A percentile compares a stretch with the other conserved stretches of the same genome.
Conservation (phyloP, 2,888 invertebrate genomes). For the Corbicula japonica region DNA sequence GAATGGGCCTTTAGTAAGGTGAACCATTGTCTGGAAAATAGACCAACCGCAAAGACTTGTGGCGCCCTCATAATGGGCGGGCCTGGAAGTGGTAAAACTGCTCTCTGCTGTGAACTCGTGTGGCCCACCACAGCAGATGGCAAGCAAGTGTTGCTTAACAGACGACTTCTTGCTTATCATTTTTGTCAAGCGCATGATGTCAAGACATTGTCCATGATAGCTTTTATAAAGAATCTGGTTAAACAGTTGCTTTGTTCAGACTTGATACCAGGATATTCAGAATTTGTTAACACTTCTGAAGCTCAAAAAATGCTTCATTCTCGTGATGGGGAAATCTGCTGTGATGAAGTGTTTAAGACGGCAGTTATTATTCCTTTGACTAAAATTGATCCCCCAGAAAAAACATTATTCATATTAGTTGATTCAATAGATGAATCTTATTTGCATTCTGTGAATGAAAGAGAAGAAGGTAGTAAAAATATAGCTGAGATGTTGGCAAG, state of each 20-base stretch:
- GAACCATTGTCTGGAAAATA: constrained; percentile 95
- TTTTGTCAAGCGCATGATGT: constrained; percentile 89
- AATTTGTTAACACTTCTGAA: constrained; percentile 90
- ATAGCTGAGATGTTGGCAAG: constrained; percentile 92
- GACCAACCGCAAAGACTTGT: constrained; percentile 91
- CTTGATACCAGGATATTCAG: constrained; percentile 78
- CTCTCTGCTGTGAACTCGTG: constrained; percentile 85
- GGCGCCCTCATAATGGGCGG: constrained; percentile 96
- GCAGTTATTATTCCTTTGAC: constrained; percentile 95
- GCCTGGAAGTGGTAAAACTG: constrained; percentile 97
- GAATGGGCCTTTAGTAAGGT: constrained; percentile 99
- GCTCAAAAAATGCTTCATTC: constrained; percentile 91
- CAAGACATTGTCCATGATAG: constrained; percentile 92
- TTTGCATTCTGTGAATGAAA: constrained; percentile 78
- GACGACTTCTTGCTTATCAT: constrained; percentile 94
- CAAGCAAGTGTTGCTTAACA: constrained; percentile 89
- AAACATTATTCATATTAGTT: constrained; percentile 94
- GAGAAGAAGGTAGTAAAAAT: constrained; percentile 81
- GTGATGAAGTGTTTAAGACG: constrained; percentile 96
- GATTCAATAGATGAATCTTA: constrained; percentile 95
- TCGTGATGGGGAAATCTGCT: constrained; percentile 93
- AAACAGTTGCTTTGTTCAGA: constrained; percentile 90
- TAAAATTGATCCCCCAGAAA: constrained; percentile 93
- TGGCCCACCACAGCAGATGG: constrained; percentile 91
- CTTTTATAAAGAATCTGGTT: constrained; percentile 90